phyloP scores from a whole-genome alignment of 2,888 invertebrate genomes.

The Lymantria dispar region DNA sequence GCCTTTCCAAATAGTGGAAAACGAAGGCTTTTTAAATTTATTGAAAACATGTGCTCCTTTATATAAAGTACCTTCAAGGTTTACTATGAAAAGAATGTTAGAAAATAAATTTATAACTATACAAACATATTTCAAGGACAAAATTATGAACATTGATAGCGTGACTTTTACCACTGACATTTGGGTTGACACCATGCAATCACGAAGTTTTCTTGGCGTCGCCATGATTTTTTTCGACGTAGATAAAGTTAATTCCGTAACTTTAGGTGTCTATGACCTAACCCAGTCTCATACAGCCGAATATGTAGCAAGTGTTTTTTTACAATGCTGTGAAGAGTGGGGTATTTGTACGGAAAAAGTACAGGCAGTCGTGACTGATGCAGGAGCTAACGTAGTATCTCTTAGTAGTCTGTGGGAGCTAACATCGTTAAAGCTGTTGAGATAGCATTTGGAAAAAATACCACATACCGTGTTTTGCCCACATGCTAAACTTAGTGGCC shows the following conservation, averaged over 20 bases:
- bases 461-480: constrained; percentile 1
- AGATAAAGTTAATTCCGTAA: neutral
- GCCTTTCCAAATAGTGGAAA: constrained; percentile 1
- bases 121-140: neutral
- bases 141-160: neutral
- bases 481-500: neutral
- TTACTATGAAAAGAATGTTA: constrained; percentile 1
- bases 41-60: neutral
- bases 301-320: neutral
- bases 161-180: constrained; percentile 8
- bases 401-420: no score
- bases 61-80: neutral
- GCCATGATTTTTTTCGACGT: neutral
- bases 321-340: constrained; percentile 2
- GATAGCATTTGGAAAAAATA: constrained; percentile 3
- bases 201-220: constrained; percentile 2
- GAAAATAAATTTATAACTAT: neutral
- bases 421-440: constrained; percentile 4
- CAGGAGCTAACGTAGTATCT: constrained; percentile 3
- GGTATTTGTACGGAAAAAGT: neutral
- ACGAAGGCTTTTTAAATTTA: constrained; percentile 1
- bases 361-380: constrained; percentile 1
- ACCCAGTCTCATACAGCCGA: no score
- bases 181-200: constrained; percentile 3
- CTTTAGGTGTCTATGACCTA: neutral